Conservation (phyloP, 2,113 vertebrate species). For the Rattus rattus region DNA sequence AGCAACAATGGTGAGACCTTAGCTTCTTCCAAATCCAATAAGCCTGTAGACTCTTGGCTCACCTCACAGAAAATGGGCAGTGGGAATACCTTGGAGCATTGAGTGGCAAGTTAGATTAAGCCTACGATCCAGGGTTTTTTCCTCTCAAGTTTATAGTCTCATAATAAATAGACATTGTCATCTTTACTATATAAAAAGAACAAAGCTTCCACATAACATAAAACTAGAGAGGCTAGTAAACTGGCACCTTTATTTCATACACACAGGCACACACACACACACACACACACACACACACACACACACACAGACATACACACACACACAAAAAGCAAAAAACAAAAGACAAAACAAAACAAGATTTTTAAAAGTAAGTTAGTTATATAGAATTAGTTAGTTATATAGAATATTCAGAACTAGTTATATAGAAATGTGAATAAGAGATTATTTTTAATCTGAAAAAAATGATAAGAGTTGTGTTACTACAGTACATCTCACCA, state of each 20-base stretch:
- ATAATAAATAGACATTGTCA: background rate
- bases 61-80: background rate
- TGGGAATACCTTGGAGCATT: background rate
- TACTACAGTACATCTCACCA: background rate
- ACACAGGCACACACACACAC: too few relatives aligned
- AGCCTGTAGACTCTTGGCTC: background rate
- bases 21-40: background rate
- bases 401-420: background rate
- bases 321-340: too few relatives aligned
- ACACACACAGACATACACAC: too few relatives aligned
- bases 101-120: background rate
- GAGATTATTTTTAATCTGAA: background rate
- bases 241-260: background rate
- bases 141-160: background rate
- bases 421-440: constrained; percentile 20
- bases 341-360: too few relatives aligned
- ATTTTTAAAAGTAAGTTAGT: background rate
- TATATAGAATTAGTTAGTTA: background rate
- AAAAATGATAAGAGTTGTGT: background rate
- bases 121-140: background rate
- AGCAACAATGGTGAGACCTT: background rate
- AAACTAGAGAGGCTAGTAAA: background rate
- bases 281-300: too few relatives aligned
- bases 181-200: background rate
- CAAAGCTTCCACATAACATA: background rate